Percentiles rank a stretch among this genome's conserved stretches.
Evolutionary conservation across 2,888 invertebrate genomes (phyloP).

Genomic region (Amiota mariae): DNA sequence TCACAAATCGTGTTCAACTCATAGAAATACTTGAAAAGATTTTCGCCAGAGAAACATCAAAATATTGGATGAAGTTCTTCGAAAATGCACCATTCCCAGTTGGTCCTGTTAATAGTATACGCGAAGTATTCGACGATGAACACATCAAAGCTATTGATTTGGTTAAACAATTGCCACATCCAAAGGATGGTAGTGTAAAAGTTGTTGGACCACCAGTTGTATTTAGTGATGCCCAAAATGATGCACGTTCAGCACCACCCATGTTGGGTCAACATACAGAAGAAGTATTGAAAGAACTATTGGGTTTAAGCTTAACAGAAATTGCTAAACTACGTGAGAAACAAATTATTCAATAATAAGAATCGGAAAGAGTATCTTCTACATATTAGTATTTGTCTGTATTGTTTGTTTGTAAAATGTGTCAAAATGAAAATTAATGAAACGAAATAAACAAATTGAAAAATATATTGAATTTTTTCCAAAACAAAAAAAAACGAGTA

Average conservation of each 20-base stretch:
- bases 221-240: conserved; percentile 83
- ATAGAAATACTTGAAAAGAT: conserved; percentile 78
- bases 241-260: conserved; percentile 85
- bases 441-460: background rate
- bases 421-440: conserved; percentile 14
- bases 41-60: conserved; percentile 79
- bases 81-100: conserved; percentile 86
- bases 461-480: background rate
- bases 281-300: conserved; percentile 80
- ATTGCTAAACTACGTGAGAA: conserved; percentile 74
- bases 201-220: conserved; percentile 90
- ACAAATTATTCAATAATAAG: conserved; percentile 62
- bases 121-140: conserved; percentile 89
- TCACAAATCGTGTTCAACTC: conserved; percentile 82
- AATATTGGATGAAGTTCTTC: conserved; percentile 84
- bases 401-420: background rate
- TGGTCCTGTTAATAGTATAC: conserved; percentile 91
- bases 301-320: conserved; percentile 78
- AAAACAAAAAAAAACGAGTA: background rate
- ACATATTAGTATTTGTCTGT: background rate
- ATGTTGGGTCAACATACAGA: conserved; percentile 90
- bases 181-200: conserved; percentile 81
- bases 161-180: conserved; percentile 82
- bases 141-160: conserved; percentile 85
- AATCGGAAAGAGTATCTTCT: too few relatives aligned